These are phyloP conservation scores for Lepidochitona cinerea DNA, from an alignment of 2,888 invertebrate species.

Conservation along the genomic window DNA sequence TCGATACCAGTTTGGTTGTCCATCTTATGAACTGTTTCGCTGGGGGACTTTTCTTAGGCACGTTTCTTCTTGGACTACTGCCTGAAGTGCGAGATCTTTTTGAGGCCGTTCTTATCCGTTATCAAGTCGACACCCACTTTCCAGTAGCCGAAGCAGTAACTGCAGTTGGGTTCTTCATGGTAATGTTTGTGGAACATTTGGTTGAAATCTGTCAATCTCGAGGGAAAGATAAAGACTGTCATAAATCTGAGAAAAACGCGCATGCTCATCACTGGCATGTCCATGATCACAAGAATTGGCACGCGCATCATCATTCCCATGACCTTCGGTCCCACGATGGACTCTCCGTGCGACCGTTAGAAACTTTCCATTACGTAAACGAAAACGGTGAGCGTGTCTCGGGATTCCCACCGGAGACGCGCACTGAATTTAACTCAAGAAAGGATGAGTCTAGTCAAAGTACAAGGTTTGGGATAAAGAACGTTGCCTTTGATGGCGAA, in stretches of 20 bases:
- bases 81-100: slow-evolving; percentile 66
- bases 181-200: slow-evolving; percentile 54
- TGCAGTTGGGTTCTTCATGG: slow-evolving; percentile 63
- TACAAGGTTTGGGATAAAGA: background rate
- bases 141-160: slow-evolving; percentile 62
- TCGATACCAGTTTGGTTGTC: background rate
- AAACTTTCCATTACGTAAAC: background rate
- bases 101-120: slow-evolving; percentile 23
- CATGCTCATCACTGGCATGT: background rate
- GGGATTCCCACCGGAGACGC: background rate
- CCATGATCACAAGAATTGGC: background rate
- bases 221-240: too few species aligned
- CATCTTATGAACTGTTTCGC: slow-evolving; percentile 58
- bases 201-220: background rate
- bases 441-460: background rate
- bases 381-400: background rate
- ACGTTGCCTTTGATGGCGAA: background rate
- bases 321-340: background rate
- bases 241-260: background rate
- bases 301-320: background rate
- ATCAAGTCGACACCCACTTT: slow-evolving; percentile 34
- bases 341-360: background rate
- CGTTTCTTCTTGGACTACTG: slow-evolving; percentile 68
- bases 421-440: background rate
- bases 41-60: slow-evolving; percentile 70